A percentile compares a stretch with the other conserved stretches of the same genome.
Evolutionary conservation across 2,888 invertebrate genomes (phyloP).

Genomic region (Mesopsocus fuscifrons): DNA sequence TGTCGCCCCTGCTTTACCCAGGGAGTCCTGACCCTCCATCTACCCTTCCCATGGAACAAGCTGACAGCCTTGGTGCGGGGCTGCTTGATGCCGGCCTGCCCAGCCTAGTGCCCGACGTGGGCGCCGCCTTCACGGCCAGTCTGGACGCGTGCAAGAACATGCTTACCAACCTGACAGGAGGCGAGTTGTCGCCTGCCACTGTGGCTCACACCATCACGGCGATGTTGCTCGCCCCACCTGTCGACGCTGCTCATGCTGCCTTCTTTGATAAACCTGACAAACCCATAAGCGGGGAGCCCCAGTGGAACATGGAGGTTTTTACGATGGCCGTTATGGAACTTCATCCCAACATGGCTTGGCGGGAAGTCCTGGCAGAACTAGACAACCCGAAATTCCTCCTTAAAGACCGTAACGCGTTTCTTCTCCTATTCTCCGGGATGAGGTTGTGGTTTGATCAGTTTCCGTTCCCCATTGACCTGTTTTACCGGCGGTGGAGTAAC

Average conservation of each 20-base stretch:
- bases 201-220: slow-evolving; percentile 71
- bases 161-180: slow-evolving; percentile 58
- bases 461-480: slow-evolving; percentile 68
- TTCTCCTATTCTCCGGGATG: slow-evolving; percentile 63
- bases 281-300: slow-evolving; percentile 24
- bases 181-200: slow-evolving; percentile 64
- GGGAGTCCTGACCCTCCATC: slow-evolving; percentile 29
- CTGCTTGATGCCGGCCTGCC: slow-evolving; percentile 55
- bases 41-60: slow-evolving; percentile 27
- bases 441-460: slow-evolving; percentile 54
- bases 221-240: slow-evolving; percentile 52
- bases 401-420: slow-evolving; percentile 70
- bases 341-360: slow-evolving; percentile 68
- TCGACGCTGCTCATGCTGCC: slow-evolving; percentile 17
- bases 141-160: slow-evolving; percentile 76
- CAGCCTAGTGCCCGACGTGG: slow-evolving; percentile 81
- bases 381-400: slow-evolving; percentile 82
- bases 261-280: slow-evolving; percentile 15
- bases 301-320: slow-evolving; percentile 90
- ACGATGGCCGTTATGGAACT: slow-evolving; percentile 81
- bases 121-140: slow-evolving; percentile 70
- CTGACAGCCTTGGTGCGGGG: slow-evolving; percentile 26
- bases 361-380: slow-evolving; percentile 75
- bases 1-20: slow-evolving; percentile 73
- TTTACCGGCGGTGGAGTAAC: slow-evolving; percentile 80